Conservation (phyloP, 2,888 invertebrate genomes). For the Geophilus truncorum region DNA sequence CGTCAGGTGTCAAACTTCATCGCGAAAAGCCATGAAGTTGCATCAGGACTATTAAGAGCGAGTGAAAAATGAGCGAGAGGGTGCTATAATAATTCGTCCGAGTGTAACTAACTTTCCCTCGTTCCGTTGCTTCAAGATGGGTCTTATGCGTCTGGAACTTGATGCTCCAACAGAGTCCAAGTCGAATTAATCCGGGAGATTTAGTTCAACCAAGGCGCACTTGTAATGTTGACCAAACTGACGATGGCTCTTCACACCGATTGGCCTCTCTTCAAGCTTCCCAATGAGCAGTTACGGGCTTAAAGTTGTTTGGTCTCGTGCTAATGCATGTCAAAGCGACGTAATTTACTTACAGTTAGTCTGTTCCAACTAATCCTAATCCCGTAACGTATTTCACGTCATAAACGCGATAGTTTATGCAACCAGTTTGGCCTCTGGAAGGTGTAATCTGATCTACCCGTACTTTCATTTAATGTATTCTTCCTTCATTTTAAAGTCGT, state of each 20-base stretch:
- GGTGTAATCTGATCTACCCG: no score
- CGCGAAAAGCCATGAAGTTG: background rate
- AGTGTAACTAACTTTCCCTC: background rate
- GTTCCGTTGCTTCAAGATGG: background rate
- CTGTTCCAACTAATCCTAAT: background rate
- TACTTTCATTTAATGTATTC: no score
- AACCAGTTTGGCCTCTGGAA: no score
- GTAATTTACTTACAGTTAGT: background rate
- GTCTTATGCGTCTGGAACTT: background rate
- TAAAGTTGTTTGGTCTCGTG: background rate
- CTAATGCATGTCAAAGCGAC: background rate
- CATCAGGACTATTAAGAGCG: background rate
- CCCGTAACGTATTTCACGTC: background rate
- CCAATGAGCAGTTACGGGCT: background rate
- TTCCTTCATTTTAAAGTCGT: no score
- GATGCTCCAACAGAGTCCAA: background rate
- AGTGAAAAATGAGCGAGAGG: background rate
- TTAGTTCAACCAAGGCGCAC: background rate
- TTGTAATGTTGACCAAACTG: background rate
- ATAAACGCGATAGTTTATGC: no score
- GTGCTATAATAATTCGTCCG: background rate
- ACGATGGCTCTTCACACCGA: conserved; percentile 8
- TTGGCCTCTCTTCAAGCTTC: background rate
- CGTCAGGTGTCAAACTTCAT: background rate
- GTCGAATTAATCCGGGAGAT: conserved; percentile 7